Base-by-base conservation (phyloP, 2,113 vertebrate species). In the Barnardius zonarius region DNA sequence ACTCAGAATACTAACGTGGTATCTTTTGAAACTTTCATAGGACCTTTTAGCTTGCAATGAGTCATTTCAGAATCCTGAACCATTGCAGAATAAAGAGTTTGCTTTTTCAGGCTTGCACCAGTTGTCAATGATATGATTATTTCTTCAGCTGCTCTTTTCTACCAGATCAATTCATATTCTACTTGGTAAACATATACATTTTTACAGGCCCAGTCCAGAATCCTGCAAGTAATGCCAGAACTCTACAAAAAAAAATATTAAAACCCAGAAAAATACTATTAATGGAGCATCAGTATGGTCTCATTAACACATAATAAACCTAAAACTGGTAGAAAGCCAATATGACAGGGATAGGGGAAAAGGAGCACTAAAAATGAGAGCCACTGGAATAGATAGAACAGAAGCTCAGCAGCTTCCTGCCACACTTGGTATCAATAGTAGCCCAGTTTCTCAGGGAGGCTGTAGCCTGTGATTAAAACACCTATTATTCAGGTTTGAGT, bases 21-120 rank as follows among this genome's bases (percentile, higher is more conserved):
- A 91, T 37, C 94, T 94, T 96, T 94, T 93, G 88, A 97, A 97
- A 92, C 61, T 66, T 95, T 83, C 81, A 66, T 48, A 67, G 75
- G 75, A 43, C 87, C 52, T 91, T 94, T 93, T 74, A 92, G 70
- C 74, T 74, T 83, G 61, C 55, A 73, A 52, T 69, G 72, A 90
- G 37, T 27, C 67, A 83, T 74, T 96, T 79, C 66, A 87, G 86
- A 95, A 94, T 75, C 70, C 83, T 13, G 3, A 62, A 66, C 73
- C 11, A 1, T 13, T 66, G 48, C 43, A 94, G 68, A 91, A 83
- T 39, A 86, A 96, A 90, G 41, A 19, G 17, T 52, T 88, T 87
- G 27, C 27, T 92, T 57, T 95, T 95, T 87, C 62, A 96, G 55
- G 35, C 28, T 83, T 48, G 28, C 7, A 18, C 17, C 11, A 49